phyloP scores from a whole-genome alignment of 2,888 invertebrate genomes.

The Mythimna albipuncta region DNA sequence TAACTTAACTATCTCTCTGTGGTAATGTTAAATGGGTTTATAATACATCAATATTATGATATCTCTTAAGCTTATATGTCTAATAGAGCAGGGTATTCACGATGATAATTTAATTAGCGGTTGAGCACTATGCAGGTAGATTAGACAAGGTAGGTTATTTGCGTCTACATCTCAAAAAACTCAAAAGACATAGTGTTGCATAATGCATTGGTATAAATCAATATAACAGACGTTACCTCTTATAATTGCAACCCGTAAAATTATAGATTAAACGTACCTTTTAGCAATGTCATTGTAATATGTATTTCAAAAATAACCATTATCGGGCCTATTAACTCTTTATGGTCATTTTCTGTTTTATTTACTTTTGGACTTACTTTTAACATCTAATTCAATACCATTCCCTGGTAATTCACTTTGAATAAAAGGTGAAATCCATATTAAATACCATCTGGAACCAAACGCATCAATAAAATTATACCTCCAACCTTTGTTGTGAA shows the following conservation, averaged over 20 bases:
- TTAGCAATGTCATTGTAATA: background rate
- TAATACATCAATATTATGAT: too few species aligned
- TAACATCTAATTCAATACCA: slow-evolving; percentile 89
- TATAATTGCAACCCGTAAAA: too few species aligned
- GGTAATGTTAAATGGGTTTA: too few species aligned
- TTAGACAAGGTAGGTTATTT: background rate
- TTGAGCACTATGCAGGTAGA: too few species aligned
- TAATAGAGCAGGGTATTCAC: too few species aligned
- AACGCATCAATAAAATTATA: slow-evolving; percentile 94
- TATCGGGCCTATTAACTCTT: too few species aligned
- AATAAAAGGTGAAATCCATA: slow-evolving; percentile 95
- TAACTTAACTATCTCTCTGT: too few species aligned
- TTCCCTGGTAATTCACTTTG: slow-evolving; percentile 94
- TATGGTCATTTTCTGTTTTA: background rate
- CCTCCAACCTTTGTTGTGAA: slow-evolving; percentile 93
- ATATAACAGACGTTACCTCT: background rate
- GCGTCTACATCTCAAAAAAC: too few species aligned
- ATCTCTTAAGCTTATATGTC: too few species aligned
- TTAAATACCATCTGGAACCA: slow-evolving; percentile 94
- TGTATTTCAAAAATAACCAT: background rate
- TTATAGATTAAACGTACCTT: too few species aligned
- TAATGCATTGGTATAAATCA: background rate
- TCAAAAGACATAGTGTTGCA: background rate
- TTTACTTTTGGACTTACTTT: slow-evolving; percentile 73
- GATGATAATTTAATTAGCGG: too few species aligned